Percentiles rank a stretch among this genome's conserved stretches.
These are phyloP conservation scores for Pangasius macronema DNA, from an alignment of 2,797 vertebrate species.

Conservation along the genomic window DNA sequence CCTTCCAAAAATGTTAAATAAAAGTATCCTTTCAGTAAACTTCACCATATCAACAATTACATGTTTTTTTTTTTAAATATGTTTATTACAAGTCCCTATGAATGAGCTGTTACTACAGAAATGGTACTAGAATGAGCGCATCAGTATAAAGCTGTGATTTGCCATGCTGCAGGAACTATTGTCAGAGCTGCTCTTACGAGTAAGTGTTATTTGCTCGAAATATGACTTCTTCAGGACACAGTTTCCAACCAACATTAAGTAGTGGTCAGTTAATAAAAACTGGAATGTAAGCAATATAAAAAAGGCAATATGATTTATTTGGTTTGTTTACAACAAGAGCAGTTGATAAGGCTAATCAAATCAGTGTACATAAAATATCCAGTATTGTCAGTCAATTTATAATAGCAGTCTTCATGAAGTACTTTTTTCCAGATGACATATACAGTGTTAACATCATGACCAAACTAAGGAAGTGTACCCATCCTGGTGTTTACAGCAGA, in stretches of 20 bases:
- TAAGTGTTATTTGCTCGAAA: background rate
- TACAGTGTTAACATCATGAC: background rate
- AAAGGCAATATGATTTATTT: conserved; percentile 19
- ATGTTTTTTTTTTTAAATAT: background rate
- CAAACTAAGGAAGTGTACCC: background rate
- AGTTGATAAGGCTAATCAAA: background rate
- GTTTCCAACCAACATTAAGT: background rate
- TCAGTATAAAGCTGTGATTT: background rate
- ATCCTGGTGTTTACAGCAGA: conserved; percentile 1
- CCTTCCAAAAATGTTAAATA: background rate
- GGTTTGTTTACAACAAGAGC: background rate
- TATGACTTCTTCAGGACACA: background rate
- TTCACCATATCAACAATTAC: background rate
- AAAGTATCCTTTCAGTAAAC: background rate
- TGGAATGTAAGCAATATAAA: background rate
- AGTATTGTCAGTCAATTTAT: conserved; percentile 19
- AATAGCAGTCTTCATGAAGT: background rate
- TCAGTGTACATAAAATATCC: background rate
- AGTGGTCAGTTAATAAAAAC: background rate
- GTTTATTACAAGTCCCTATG: background rate
- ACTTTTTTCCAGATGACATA: background rate
- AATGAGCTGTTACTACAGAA: background rate
- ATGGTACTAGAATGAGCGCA: background rate
- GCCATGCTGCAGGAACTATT: background rate
- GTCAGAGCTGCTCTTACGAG: background rate